Evolutionary conservation across 2,113 vertebrate genomes (phyloP), one percentile per base, ranked within the genome.

Genomic region (Gasterosteus nipponicus): DNA sequence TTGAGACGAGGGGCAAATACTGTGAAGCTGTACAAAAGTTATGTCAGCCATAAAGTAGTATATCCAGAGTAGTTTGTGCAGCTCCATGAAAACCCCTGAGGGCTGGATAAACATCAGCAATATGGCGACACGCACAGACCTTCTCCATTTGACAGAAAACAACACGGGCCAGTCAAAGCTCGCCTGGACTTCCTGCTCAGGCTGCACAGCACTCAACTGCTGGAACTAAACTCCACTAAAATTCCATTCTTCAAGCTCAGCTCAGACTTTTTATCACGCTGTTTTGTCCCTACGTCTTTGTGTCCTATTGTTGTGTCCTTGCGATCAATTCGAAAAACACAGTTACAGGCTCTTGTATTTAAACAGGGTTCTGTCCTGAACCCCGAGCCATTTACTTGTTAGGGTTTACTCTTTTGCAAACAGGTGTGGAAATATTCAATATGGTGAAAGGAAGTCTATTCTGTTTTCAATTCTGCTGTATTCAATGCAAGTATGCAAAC

Each of bases 171-270:
- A 18, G 22, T 75, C 44, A 68, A 8, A 33, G 54, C 63, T 58
- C 0, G 12, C 18, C 29, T 26, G 38, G 5, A 11, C 29, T 66
- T 18, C 38, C 53, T 4, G 29, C 9, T 91, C 84, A 91, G 42
- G 71, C 57, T 78, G 69, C 61, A 54, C 49, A 68, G 77, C 77
- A 81, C 79, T 85, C 73, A 72, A 63, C 39, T 62, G 51, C 49
- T 69, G 53, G 22, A 56, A 26, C 72, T 65, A 31, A 64, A 67
- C 18, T 59, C 64, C 75, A 26, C 49, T 60, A 81, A 78, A 73
- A 83, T 72, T 35, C 58, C 44, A 26, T 26, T 26, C 22, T 26
- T 26, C 22, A 26, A 26, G 22, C 22, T 26, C 22, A 26, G 22
- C 22, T 26, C 22, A 26, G 22, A 26, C 33, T 35, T 35, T 33